Conservation (phyloP, 2,113 vertebrate species). For the Pelmatolapia mariae region DNA sequence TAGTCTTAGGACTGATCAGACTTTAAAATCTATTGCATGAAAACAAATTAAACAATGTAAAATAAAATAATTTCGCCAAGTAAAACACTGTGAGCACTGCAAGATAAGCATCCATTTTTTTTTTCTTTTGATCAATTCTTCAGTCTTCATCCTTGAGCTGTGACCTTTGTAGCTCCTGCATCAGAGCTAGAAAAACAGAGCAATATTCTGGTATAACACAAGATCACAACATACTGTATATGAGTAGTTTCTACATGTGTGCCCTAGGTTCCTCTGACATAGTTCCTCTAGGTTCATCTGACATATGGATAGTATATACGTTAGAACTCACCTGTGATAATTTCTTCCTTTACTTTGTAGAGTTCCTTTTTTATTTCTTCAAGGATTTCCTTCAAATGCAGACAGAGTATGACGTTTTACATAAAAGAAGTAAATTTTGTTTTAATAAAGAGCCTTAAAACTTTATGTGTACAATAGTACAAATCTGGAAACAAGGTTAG, state of each 20-base stretch:
- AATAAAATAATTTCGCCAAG: background rate
- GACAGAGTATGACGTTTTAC: background rate
- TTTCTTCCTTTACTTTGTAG: constrained; percentile 84
- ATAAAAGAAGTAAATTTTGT: background rate
- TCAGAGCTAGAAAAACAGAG: background rate
- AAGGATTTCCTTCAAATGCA: constrained; percentile 75
- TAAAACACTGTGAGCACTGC: background rate
- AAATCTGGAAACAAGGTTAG: background rate
- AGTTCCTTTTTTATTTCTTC: constrained; percentile 82
- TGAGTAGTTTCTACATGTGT: background rate
- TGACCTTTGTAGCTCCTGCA: background rate
- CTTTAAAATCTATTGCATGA: background rate
- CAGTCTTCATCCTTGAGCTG: background rate
- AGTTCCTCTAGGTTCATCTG: background rate
- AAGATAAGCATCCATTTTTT: background rate
- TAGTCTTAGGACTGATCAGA: background rate
- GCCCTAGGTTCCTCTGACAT: background rate
- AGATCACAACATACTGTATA: background rate
- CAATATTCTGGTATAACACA: background rate
- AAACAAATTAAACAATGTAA: background rate
- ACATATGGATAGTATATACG: background rate
- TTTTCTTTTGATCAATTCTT: background rate
- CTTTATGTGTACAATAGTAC: background rate
- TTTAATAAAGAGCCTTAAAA: background rate
- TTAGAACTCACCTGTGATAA: constrained; percentile 74